phyloP scores from a whole-genome alignment of 2,888 invertebrate species.

The Ceratothoa steindachneri region DNA sequence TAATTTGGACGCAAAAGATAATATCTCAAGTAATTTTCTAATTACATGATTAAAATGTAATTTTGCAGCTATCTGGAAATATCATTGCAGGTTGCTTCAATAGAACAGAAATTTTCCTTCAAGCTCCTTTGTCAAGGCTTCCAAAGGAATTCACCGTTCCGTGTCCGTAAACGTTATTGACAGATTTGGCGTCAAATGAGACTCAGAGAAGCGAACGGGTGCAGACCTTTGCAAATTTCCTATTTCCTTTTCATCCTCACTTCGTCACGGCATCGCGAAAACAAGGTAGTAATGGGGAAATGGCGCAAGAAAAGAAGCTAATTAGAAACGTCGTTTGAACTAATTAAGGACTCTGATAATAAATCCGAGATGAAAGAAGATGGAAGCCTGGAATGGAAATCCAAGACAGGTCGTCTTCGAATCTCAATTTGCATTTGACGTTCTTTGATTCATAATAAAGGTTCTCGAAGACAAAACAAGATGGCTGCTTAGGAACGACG shows the following conservation, averaged over 20 bases:
- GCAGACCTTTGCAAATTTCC: not conserved
- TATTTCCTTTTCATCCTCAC: not conserved
- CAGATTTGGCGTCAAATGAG: not conserved
- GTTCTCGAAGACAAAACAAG: not conserved
- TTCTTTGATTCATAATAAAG: conserved; percentile 6
- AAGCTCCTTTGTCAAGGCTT: not conserved
- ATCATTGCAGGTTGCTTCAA: conserved; percentile 12
- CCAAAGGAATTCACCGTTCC: not conserved
- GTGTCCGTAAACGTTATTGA: conserved; percentile 3
- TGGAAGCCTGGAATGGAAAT: not conserved
- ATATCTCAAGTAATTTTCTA: conserved; percentile 1
- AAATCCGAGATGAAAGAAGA: conserved; percentile 13
- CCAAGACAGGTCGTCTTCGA: not conserved
- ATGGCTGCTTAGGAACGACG: not conserved
- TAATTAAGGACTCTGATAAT: conserved; percentile 15
- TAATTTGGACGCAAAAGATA: too few relatives aligned
- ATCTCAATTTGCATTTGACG: conserved; percentile 1
- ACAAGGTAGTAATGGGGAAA: not conserved
- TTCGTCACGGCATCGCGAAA: not conserved
- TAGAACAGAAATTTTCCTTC: conserved; percentile 1
- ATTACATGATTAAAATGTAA: conserved; percentile 6
- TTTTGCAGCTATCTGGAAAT: conserved; percentile 4
- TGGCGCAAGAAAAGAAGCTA: not conserved
- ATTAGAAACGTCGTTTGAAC: not conserved
- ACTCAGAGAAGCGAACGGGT: not conserved